A percentile compares a stretch with the other conserved stretches of the same genome.
Conservation (phyloP, 2,888 invertebrate genomes). For the Eupithecia insigniata region DNA sequence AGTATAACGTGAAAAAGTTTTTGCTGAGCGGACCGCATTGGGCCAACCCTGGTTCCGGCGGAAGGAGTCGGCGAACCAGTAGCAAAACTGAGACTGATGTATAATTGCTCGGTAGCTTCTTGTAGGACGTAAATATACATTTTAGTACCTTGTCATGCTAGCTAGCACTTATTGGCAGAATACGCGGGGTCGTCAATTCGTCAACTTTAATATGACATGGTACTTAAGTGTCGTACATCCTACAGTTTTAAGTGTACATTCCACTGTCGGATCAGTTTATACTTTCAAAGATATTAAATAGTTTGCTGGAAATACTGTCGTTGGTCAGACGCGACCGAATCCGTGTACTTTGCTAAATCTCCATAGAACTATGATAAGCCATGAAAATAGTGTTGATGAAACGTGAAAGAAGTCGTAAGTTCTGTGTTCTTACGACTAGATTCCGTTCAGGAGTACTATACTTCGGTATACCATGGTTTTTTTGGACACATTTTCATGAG, state of each 20-base stretch:
- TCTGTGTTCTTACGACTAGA: not conserved
- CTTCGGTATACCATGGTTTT: not conserved
- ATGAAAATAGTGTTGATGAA: not conserved
- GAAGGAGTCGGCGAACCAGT: slow-evolving; percentile 77
- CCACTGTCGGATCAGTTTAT: not conserved
- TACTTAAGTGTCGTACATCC: not conserved
- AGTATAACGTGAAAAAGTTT: slow-evolving; percentile 90
- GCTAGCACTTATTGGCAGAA: slow-evolving; percentile 32
- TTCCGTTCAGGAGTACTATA: not conserved
- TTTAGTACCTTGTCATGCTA: slow-evolving; percentile 48
- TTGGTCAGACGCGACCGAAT: not conserved
- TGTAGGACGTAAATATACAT: not conserved
- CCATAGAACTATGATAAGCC: not conserved
- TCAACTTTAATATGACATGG: not conserved
- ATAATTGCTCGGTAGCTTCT: slow-evolving; percentile 52
- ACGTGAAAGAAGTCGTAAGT: not conserved
- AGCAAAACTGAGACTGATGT: slow-evolving; percentile 85
- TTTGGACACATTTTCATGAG: not conserved
- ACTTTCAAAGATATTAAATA: not conserved
- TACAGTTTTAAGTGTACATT: not conserved
- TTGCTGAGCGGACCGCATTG: slow-evolving; percentile 84
- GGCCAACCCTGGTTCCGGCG: slow-evolving; percentile 62
- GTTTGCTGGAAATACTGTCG: not conserved
- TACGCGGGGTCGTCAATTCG: not conserved
- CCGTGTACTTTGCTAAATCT: not conserved